Percentiles rank a stretch among this genome's conserved stretches.
phyloP scores from a whole-genome alignment of 1,140 invertebrate species.

The Aphaenogaster floridana region DNA sequence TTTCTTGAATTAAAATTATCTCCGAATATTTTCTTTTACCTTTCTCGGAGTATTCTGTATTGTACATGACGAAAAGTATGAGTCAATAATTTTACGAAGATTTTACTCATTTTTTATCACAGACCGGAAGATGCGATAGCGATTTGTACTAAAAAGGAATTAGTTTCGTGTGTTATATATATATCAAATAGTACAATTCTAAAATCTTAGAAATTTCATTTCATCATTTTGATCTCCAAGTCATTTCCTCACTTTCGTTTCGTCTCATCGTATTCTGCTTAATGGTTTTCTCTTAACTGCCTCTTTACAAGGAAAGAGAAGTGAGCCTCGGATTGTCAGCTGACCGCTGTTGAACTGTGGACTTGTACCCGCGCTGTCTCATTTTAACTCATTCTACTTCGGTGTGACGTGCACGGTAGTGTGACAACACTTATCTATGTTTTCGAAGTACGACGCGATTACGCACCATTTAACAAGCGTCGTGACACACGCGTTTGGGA shows the following conservation, averaged over 20 bases:
- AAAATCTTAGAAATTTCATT: neutral
- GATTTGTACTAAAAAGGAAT: neutral
- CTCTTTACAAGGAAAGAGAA: neutral
- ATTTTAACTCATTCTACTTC: constrained; percentile 14
- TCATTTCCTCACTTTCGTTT: neutral
- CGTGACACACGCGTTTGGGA: neutral
- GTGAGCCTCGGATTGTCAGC: constrained; percentile 1
- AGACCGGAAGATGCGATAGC: neutral
- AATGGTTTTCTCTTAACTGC: constrained; percentile 1
- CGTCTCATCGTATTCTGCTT: neutral
- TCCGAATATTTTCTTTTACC: neutral
- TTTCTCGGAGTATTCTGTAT: neutral
- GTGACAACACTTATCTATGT: constrained; percentile 30
- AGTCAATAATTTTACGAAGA: neutral
- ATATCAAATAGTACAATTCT: neutral
- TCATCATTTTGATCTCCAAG: neutral
- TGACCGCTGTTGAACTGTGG: constrained; percentile 49
- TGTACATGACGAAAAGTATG: neutral
- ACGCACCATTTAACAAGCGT: neutral
- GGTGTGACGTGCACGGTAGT: neutral
- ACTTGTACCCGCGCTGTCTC: constrained; percentile 28
- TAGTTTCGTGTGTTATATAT: neutral
- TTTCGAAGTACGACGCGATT: neutral
- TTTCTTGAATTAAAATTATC: neutral
- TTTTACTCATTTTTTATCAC: neutral